Conservation (phyloP, 1,140 invertebrate genomes). For the Pseudomyrmex flavicornis region DNA sequence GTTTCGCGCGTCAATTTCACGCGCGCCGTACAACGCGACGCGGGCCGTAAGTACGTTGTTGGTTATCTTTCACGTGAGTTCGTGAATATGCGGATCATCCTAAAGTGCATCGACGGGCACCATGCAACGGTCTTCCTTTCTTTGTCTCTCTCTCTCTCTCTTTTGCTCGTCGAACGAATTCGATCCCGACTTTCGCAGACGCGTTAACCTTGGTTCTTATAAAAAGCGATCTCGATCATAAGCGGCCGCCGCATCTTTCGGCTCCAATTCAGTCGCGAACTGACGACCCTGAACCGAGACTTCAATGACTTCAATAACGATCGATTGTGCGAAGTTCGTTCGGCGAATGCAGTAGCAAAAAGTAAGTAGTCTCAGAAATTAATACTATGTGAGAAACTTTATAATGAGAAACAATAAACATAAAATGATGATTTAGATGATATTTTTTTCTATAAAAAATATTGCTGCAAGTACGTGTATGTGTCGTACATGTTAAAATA, state of each 20-base stretch:
- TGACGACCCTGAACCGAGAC: slow-evolving; percentile 29
- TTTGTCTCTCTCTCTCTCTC: too few relatives aligned
- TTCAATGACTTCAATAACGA: slow-evolving; percentile 42
- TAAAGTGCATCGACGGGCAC: neutral
- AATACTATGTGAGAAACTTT: neutral
- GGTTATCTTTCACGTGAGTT: neutral
- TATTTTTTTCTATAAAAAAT: neutral
- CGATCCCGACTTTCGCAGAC: slow-evolving; percentile 34
- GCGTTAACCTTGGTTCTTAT: slow-evolving; percentile 19
- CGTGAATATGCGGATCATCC: slow-evolving; percentile 48
- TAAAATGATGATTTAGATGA: neutral
- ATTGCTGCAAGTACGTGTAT: too few relatives aligned
- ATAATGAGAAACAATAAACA: neutral
- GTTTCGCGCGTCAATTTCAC: too few relatives aligned
- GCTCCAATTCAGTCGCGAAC: slow-evolving; percentile 37
- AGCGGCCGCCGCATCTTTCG: slow-evolving; percentile 35
- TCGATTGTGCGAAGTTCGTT: slow-evolving; percentile 41
- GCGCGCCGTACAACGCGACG: too few relatives aligned
- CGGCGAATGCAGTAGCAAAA: neutral
- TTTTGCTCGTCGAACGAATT: slow-evolving; percentile 19
- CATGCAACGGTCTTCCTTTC: slow-evolving; percentile 11
- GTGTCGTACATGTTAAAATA: too few relatives aligned
- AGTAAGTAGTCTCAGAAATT: neutral
- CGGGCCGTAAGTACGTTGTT: too few relatives aligned
- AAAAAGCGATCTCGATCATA: slow-evolving; percentile 26